Conservation (phyloP, 2,888 invertebrate genomes). For the Zootermopsis nevadensis region DNA sequence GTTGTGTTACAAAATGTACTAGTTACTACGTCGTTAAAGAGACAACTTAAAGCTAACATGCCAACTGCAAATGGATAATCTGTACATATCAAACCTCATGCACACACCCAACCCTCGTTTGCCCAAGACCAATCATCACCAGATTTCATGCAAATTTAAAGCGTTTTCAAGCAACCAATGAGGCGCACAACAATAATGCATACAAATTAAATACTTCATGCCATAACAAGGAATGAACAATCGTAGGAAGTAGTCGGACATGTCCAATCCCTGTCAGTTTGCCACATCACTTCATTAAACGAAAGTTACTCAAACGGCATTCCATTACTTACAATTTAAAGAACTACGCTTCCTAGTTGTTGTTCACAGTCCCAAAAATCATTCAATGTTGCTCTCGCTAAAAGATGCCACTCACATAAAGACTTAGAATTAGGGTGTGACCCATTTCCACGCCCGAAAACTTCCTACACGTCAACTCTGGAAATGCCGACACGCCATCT, state of each 20-base stretch:
- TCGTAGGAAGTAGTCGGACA: background rate
- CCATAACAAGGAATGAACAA: background rate
- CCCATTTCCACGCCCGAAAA: slow-evolving; percentile 57
- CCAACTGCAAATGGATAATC: background rate
- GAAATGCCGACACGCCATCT: slow-evolving; percentile 45
- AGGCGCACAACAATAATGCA: background rate
- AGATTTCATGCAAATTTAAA: background rate
- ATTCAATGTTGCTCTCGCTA: background rate
- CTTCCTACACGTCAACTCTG: slow-evolving; percentile 59
- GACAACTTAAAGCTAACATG: too few species aligned
- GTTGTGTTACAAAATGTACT: too few species aligned
- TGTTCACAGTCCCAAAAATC: slow-evolving; percentile 17
- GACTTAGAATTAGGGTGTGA: slow-evolving; percentile 56
- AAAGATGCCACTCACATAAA: slow-evolving; percentile 16
- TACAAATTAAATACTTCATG: background rate
- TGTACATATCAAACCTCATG: background rate
- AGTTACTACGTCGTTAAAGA: too few species aligned
- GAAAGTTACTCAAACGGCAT: background rate
- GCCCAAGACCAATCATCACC: background rate
- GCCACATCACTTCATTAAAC: slow-evolving; percentile 19
- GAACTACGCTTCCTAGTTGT: background rate
- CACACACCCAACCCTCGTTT: background rate
- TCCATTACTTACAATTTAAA: slow-evolving; percentile 2
- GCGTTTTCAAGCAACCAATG: slow-evolving; percentile 2
- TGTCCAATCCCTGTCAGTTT: background rate